phyloP scores from a whole-genome alignment of 2,888 invertebrate species.

The Lumbricus terrestris region DNA sequence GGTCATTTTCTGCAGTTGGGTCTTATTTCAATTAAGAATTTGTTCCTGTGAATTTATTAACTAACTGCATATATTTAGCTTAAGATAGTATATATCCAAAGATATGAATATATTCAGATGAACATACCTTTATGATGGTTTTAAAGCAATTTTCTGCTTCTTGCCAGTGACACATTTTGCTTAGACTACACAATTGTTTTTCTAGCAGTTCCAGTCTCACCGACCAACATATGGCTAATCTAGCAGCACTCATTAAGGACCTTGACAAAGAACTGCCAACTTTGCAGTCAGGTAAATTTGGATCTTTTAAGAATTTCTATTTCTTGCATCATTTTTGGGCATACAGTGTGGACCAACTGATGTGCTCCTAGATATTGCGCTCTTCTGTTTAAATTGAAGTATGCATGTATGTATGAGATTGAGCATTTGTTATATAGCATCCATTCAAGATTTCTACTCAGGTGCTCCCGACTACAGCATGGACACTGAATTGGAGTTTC shows the following conservation, averaged over 20 bases:
- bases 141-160: background rate
- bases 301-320: background rate
- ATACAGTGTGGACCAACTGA: no score
- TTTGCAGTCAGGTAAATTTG: conserved; percentile 20
- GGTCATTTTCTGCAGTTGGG: background rate
- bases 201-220: conserved; percentile 23
- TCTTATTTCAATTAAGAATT: no score
- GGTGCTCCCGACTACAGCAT: no score
- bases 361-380: no score
- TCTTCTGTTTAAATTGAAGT: no score
- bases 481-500: no score
- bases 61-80: background rate
- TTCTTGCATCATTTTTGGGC: background rate
- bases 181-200: background rate
- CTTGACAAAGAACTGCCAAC: conserved; percentile 73
- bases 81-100: no score
- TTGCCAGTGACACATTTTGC: background rate
- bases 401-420: no score
- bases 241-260: conserved; percentile 81
- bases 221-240: conserved; percentile 77
- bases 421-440: no score
- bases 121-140: background rate
- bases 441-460: no score
- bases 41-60: background rate
- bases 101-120: background rate